Base-by-base conservation (phyloP, 2,113 vertebrate genomes). In the Coreoperca whiteheadi region DNA sequence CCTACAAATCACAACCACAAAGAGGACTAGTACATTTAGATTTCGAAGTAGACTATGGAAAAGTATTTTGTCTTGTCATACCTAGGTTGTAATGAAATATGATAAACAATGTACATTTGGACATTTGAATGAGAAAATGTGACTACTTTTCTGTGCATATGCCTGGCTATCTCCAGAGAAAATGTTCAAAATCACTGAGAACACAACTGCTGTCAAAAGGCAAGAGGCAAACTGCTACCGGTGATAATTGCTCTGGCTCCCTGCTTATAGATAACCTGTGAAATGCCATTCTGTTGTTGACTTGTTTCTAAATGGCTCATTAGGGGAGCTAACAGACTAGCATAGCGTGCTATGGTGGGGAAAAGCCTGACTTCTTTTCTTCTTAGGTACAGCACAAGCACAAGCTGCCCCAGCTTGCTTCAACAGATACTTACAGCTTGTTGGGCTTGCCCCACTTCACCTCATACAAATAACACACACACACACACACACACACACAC, bases 391-490 rank as follows among this genome's bases (percentile, higher is more conserved):
- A 48, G 65, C 54, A 59, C 56, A 39, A 74, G 85, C 84, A 51
- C 88, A 83, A 59, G 86, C 80, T 76, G 88, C 79, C 87, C 70
- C 41, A 9, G 87, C 89, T 77, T 89, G 87, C 84, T 88, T 16
- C 6, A 72, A 88, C 87, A 84, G 51, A 88, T 75, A 81, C 68
- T 46, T 80, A 75, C 48, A 85, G 79, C 59, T 34, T 78, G 57
- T 81, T 75, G 82, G 81, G 60, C 51, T 79, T 79, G 74, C 53
- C 84, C 79, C 54, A 67, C 78, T 54, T 88, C 73, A 73, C 70
- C 72, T 78, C 72, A 75, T 86, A 83, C 53, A 72, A 65, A 69
- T 79, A 43, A 76, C 41, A 68, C 65, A 67, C 65, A 68, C 65
- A 43, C 41, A 64, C 11, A 65, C 63, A 64, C 59, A 79, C 46